These are phyloP conservation scores for Cranoglanis bouderius DNA, from an alignment of 2,113 vertebrate genomes.

Conservation along the genomic window DNA sequence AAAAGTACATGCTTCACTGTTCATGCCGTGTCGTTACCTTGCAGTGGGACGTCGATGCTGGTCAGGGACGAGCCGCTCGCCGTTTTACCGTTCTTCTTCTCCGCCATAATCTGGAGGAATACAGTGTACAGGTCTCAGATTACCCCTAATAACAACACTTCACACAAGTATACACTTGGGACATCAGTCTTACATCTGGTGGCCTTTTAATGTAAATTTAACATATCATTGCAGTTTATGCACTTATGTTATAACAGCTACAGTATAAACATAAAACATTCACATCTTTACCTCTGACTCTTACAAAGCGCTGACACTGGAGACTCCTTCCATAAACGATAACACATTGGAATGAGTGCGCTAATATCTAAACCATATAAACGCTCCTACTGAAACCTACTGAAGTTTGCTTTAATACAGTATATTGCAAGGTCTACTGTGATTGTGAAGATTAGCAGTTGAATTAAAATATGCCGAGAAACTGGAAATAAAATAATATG, in stretches of 20 bases:
- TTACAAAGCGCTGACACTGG: background rate
- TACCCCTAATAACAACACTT: background rate
- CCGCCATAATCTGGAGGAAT: slow-evolving; percentile 91
- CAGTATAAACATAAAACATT: background rate
- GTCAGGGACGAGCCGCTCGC: slow-evolving; percentile 84
- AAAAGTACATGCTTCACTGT: background rate
- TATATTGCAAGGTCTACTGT: background rate
- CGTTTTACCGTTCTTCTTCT: slow-evolving; percentile 93
- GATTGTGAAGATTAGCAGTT: background rate
- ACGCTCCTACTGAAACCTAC: background rate
- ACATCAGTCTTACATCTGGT: background rate
- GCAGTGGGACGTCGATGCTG: slow-evolving; percentile 89
- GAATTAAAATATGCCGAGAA: background rate
- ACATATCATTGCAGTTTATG: background rate
- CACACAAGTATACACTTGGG: background rate
- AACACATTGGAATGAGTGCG: background rate
- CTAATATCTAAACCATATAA: too few species aligned
- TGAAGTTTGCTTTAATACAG: background rate
- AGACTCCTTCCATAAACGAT: background rate
- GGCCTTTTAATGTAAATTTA: background rate
- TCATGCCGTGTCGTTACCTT: slow-evolving; percentile 78
- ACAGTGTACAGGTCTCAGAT: background rate
- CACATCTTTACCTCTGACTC: background rate
- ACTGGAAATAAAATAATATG: background rate
- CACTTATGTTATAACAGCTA: background rate